These are phyloP conservation scores for Portevinia maculata DNA, from an alignment of 2,888 invertebrate genomes.

Conservation along the genomic window DNA sequence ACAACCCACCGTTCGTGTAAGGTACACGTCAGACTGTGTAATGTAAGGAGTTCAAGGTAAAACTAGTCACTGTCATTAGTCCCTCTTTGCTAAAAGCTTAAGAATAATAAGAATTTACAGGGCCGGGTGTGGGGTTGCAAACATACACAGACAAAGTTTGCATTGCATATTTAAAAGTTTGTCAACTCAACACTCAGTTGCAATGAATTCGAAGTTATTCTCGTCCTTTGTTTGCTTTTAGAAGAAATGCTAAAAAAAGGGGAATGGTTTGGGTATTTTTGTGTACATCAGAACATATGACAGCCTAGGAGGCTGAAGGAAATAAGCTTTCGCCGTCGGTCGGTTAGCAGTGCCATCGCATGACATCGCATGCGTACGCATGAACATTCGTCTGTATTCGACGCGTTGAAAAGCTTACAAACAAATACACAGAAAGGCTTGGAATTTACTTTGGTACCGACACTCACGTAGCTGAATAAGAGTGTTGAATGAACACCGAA, in stretches of 20 bases:
- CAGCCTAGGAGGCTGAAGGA: slow-evolving; percentile 28
- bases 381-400: slow-evolving; percentile 17
- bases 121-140: slow-evolving; percentile 1
- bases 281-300: slow-evolving; percentile 62
- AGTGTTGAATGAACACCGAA: slow-evolving; percentile 68
- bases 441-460: slow-evolving; percentile 21
- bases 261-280: slow-evolving; percentile 11
- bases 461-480: slow-evolving; percentile 37
- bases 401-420: slow-evolving; percentile 16
- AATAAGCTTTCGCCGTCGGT: slow-evolving; percentile 44
- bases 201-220: slow-evolving; percentile 61
- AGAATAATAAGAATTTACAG: slow-evolving; percentile 26
- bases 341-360: slow-evolving; percentile 25
- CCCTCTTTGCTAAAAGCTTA: too few relatives aligned
- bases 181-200: slow-evolving; percentile 25
- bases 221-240: slow-evolving; percentile 63
- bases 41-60: slow-evolving; percentile 73
- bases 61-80: too few relatives aligned
- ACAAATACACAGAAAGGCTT: background rate
- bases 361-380: slow-evolving; percentile 36
- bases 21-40: slow-evolving; percentile 57
- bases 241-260: slow-evolving; percentile 14
- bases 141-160: slow-evolving; percentile 1
- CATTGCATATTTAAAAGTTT: slow-evolving; percentile 7
- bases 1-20: slow-evolving; percentile 5